These are phyloP conservation scores for Scaptodrosophila latifasciaeformis DNA, from an alignment of 2,888 invertebrate genomes.

Conservation along the genomic window DNA sequence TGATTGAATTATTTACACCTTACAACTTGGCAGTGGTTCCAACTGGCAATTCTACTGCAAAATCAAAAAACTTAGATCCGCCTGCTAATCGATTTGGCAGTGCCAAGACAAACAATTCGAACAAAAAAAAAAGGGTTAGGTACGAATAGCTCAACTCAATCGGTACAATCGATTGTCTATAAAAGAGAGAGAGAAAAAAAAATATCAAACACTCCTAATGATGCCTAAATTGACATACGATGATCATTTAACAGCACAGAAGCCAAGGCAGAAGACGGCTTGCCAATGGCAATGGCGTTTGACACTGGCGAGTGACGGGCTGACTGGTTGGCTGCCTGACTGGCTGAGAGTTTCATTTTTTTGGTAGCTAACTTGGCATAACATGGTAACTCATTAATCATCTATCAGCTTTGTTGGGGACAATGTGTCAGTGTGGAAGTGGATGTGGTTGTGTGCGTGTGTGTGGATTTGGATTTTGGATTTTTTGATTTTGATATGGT, in stretches of 20 bases:
- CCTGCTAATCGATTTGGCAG: constrained; percentile 66
- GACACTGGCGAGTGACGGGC: constrained; percentile 1
- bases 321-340: neutral
- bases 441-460: constrained; percentile 10
- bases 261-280: constrained; percentile 55
- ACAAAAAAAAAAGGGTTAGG: constrained; percentile 58
- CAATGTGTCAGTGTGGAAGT: constrained; percentile 49
- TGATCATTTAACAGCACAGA: too few species aligned
- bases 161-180: constrained; percentile 2
- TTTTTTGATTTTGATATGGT: neutral
- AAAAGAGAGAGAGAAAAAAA: constrained; percentile 19
- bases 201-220: constrained; percentile 53
- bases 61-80: constrained; percentile 65
- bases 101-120: neutral
- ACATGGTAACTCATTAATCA: constrained; percentile 59
- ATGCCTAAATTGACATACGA: constrained; percentile 66
- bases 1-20: constrained; percentile 68
- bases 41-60: constrained; percentile 32
- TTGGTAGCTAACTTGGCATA: constrained; percentile 33
- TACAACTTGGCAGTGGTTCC: constrained; percentile 41
- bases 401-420: constrained; percentile 60
- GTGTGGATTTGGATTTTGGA: too few species aligned
- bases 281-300: neutral
- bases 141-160: neutral
- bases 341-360: neutral